A percentile compares a stretch with the other conserved stretches of the same genome.
Conservation (phyloP, 2,888 invertebrate species). For the Linnaemya vulpina region DNA sequence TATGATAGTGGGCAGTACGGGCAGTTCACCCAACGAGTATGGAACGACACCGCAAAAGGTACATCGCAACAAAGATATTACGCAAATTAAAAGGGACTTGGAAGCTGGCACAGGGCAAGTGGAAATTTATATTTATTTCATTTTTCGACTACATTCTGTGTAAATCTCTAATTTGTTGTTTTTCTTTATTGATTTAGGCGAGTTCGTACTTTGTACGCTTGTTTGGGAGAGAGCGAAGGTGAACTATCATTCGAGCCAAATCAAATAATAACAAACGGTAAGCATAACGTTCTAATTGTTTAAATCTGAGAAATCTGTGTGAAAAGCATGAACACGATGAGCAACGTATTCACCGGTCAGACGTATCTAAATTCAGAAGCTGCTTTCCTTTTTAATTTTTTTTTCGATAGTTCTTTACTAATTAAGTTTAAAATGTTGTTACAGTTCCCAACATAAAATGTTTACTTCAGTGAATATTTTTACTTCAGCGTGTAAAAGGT, state of each 20-base stretch:
- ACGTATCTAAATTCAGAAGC: too few species aligned
- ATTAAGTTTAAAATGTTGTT: too few species aligned
- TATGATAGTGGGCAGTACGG: conserved; percentile 77
- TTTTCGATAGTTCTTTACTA: too few species aligned
- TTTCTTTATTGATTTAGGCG: conserved; percentile 84
- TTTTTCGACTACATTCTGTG: not conserved
- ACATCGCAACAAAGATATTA: conserved; percentile 84
- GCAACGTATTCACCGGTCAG: too few species aligned
- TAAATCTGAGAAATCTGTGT: too few species aligned
- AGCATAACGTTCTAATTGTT: conserved; percentile 56
- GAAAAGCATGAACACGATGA: too few species aligned
- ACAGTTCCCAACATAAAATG: too few species aligned
- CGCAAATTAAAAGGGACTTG: conserved; percentile 82
- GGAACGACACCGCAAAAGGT: conserved; percentile 84
- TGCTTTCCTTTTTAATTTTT: too few species aligned
- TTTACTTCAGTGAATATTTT: too few species aligned
- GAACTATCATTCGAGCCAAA: conserved; percentile 99
- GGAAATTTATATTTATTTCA: not conserved
- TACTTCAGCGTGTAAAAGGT: too few species aligned
- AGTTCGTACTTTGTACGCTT: conserved; percentile 97
- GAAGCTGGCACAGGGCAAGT: conserved; percentile 82
- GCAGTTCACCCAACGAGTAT: conserved; percentile 71
- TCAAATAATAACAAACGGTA: conserved; percentile 98
- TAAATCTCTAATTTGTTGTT: not conserved
- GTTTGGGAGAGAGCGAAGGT: conserved; percentile 97